phyloP scores from a whole-genome alignment of 2,888 invertebrate species.

The Euspilapteryx auroguttella region DNA sequence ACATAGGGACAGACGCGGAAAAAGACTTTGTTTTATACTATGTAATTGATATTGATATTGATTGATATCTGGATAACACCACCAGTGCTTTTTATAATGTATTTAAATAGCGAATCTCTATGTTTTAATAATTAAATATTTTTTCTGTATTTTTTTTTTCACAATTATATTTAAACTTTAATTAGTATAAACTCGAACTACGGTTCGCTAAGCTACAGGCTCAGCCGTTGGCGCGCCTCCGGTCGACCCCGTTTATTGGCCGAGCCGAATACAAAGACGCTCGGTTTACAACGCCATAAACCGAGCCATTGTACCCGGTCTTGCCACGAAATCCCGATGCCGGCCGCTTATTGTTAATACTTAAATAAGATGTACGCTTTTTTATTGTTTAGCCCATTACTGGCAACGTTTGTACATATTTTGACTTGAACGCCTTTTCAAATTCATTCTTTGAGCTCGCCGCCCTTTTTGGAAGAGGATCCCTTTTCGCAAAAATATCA shows the following conservation, averaged over 20 bases:
- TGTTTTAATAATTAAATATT: too few relatives aligned
- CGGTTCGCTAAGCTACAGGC: too few relatives aligned
- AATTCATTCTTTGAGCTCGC: constrained; percentile 24
- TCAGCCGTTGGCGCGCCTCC: too few relatives aligned
- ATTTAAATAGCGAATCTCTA: too few relatives aligned
- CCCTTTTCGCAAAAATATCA: constrained; percentile 33
- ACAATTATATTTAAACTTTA: too few relatives aligned
- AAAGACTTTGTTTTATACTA: too few relatives aligned
- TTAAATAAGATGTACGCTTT: constrained; percentile 57
- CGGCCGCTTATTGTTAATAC: constrained; percentile 42
- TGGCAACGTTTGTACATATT: constrained; percentile 50
- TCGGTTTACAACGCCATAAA: constrained; percentile 45
- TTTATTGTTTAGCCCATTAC: constrained; percentile 46
- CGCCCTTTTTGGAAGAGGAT: constrained; percentile 17
- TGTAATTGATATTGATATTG: too few relatives aligned
- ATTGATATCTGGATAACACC: too few relatives aligned
- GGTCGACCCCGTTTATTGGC: constrained; percentile 33
- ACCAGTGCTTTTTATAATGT: too few relatives aligned
- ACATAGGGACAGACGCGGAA: too few relatives aligned
- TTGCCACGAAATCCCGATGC: constrained; percentile 28
- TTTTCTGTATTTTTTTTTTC: too few relatives aligned
- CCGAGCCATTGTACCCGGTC: constrained; percentile 34
- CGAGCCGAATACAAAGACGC: constrained; percentile 40
- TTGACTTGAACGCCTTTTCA: constrained; percentile 40
- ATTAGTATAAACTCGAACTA: too few relatives aligned